Percentiles rank a stretch among this genome's conserved stretches.
Evolutionary conservation across 2,888 invertebrate species (phyloP).

Genomic region (Nasonia oneida): DNA sequence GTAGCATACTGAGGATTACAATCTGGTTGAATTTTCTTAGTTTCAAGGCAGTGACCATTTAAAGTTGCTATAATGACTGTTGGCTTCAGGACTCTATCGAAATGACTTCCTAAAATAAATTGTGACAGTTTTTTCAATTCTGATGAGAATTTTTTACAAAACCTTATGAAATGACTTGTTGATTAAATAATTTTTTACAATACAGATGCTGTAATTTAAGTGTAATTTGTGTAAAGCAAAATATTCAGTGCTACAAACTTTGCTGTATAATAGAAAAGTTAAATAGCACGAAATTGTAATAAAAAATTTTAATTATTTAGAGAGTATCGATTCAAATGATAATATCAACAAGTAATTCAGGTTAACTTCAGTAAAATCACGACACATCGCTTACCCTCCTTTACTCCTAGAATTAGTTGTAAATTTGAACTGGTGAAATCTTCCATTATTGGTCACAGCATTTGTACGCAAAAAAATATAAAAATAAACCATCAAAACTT

Average conservation of each 20-base stretch:
- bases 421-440: slow-evolving; percentile 83
- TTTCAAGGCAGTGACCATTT: slow-evolving; percentile 85
- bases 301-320: neutral
- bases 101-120: slow-evolving; percentile 81
- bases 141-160: neutral
- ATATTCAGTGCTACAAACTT: neutral
- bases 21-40: slow-evolving; percentile 83
- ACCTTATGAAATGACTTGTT: neutral
- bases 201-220: neutral
- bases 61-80: slow-evolving; percentile 83
- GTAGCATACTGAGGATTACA: slow-evolving; percentile 85
- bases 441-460: slow-evolving; percentile 80
- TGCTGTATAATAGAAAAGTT: neutral
- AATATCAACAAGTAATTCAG: slow-evolving; percentile 44
- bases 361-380: slow-evolving; percentile 38
- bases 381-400: slow-evolving; percentile 81
- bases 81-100: slow-evolving; percentile 81
- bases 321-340: neutral
- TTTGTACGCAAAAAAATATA: slow-evolving; percentile 22
- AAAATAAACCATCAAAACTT: slow-evolving; percentile 49
- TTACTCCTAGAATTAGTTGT: slow-evolving; percentile 85
- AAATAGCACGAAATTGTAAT: neutral
- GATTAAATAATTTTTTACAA: neutral
- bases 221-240: neutral
- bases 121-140: slow-evolving; percentile 49